A percentile compares a stretch with the other conserved stretches of the same genome.
These are phyloP conservation scores for Mixornis gularis DNA, from an alignment of 2,113 vertebrate genomes.

Conservation along the genomic window DNA sequence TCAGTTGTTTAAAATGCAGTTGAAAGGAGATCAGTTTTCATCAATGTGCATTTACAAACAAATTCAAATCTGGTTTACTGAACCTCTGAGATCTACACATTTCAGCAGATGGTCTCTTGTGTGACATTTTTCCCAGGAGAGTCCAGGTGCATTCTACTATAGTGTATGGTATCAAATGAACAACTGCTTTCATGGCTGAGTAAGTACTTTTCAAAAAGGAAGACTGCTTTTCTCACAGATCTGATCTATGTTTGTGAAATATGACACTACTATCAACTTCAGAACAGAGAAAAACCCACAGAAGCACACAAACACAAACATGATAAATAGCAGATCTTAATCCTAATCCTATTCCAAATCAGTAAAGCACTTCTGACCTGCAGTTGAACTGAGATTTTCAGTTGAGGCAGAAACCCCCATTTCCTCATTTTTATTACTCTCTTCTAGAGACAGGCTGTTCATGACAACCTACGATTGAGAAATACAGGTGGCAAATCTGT, in stretches of 20 bases:
- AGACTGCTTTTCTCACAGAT: not conserved
- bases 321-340: not conserved
- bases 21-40: not conserved
- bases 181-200: not conserved
- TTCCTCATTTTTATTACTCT: not conserved
- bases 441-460: not conserved
- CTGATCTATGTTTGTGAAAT: not conserved
- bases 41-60: not conserved
- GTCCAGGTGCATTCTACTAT: not conserved
- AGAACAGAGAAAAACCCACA: not conserved
- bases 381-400: not conserved
- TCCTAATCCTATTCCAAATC: not conserved
- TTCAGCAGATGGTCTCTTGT: not conserved
- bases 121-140: not conserved
- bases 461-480: not conserved
- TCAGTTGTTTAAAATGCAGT: fast-evolving
- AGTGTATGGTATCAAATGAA: not conserved
- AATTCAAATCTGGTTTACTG: not conserved
- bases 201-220: not conserved
- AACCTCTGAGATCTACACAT: not conserved
- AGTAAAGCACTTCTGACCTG: not conserved
- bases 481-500: not conserved
- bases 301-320: not conserved
- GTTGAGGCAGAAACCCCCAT: not conserved
- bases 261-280: not conserved